These are phyloP conservation scores for Hyperoplus lanceolatus DNA, from an alignment of 2,797 vertebrate species.

Conservation along the genomic window DNA sequence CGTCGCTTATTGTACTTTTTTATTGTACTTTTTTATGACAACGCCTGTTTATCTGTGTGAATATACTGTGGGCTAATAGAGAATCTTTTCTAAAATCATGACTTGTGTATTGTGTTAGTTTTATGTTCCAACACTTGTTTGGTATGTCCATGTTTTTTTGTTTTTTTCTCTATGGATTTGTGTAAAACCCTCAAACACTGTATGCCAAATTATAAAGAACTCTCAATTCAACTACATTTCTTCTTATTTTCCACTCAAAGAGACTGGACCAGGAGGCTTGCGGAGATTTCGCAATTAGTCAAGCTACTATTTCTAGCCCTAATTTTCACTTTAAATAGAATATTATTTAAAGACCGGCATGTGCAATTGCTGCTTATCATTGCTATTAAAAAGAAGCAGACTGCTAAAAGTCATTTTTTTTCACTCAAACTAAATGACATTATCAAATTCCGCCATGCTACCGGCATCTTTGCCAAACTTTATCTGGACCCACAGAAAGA, in stretches of 20 bases:
- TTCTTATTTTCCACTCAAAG: conserved; percentile 2
- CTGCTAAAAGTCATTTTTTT: conserved; percentile 7
- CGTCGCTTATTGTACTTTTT: background rate
- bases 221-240: conserved; percentile 15
- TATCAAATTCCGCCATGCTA: conserved; percentile 41
- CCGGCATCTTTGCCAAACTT: conserved; percentile 12
- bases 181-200: conserved; percentile 11
- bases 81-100: background rate
- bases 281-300: conserved; percentile 30
- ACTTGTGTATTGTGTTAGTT: conserved; percentile 12
- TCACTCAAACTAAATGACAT: conserved; percentile 18
- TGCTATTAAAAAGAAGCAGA: conserved; percentile 52
- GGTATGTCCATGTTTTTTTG: background rate
- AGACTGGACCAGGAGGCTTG: background rate
- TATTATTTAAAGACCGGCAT: conserved; percentile 47
- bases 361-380: conserved; percentile 51
- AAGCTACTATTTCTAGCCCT: conserved; percentile 37
- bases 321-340: conserved; percentile 50
- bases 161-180: conserved; percentile 17
- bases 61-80: background rate
- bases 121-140: conserved; percentile 12
- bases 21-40: conserved; percentile 17
- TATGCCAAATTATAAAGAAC: conserved; percentile 18
- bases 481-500: background rate
- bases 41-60: conserved; percentile 24